Base-by-base conservation (phyloP, 2,888 invertebrate species). In the Caenorhabditis sp. region DNA sequence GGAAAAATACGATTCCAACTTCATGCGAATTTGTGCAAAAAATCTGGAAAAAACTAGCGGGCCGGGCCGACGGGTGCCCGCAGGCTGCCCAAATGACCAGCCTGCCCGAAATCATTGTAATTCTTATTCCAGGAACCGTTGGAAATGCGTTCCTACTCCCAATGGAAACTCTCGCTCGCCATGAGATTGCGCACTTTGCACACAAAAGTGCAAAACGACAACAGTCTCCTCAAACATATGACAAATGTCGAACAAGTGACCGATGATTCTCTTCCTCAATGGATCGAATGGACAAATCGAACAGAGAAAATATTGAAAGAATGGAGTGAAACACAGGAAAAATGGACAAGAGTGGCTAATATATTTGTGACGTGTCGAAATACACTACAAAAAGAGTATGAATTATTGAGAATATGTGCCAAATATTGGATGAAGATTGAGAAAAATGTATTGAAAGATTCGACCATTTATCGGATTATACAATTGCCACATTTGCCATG, bases 401-500 rank as follows among this genome's bases (percentile, higher is more conserved):
- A 61, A 23, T 49, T 71, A 3, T 70, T 80, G 49, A 60, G 77
- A 38, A 70, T 70, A 17, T 73, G 76, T 50, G 81, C 74, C 8
- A 81, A 76, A 64, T 81, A 75, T 59, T 81, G 79, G 74, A 63
- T 72, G 17, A 62, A 69, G 52, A 73, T 81, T 20, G 76, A 67
- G 49, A 65, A 52, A 53, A 64, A 66, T 59, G 69, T 80, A 10
- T 31, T 26, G 8, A 72, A 76, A 64, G 81, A 82, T 43, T 65
- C 63, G 23, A 65, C 66, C 7, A 76, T 65, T 57, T 69, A 76
- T 52, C 59, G 74, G 31, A 49, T 85, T 17, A 57, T 84, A 10
- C 83, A 85, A 38, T 72, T 78, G 17, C 74, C 78, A 14, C 84
- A 85, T 57, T 67, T 78, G 8, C 59, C 67, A 2, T 84, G 85